phyloP scores from a whole-genome alignment of 2,888 invertebrate species.

The Shargacucullia verbasci region DNA sequence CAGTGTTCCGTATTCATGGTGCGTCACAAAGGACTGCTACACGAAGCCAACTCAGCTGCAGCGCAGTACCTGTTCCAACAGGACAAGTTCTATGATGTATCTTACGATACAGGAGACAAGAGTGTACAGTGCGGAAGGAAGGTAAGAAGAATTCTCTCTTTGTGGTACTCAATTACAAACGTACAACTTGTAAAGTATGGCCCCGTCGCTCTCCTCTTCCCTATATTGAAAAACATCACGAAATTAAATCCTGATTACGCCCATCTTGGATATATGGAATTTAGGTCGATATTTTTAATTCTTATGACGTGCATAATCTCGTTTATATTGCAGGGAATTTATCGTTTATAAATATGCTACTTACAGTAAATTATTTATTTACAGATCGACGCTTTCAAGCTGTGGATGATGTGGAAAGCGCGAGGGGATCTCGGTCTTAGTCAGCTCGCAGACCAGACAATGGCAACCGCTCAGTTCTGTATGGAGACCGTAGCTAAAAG shows the following conservation, averaged over 20 bases:
- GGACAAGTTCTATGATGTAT: constrained; percentile 95
- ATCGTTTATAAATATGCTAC: too few relatives aligned
- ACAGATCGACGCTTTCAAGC: constrained; percentile 95
- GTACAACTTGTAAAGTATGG: too few relatives aligned
- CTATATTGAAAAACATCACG: too few relatives aligned
- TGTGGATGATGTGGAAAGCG: constrained; percentile 98
- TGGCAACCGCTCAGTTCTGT: constrained; percentile 90
- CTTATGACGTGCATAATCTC: too few relatives aligned
- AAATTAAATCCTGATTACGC: too few relatives aligned
- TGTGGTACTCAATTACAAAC: too few relatives aligned
- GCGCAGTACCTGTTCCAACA: constrained; percentile 95
- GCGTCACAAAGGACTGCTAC: constrained; percentile 89
- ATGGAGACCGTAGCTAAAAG: constrained; percentile 81
- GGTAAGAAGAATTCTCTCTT: constrained; percentile 70
- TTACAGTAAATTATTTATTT: constrained; percentile 33
- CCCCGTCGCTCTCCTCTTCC: too few relatives aligned
- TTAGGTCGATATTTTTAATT: too few relatives aligned
- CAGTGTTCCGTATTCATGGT: constrained; percentile 93
- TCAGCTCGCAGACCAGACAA: constrained; percentile 90
- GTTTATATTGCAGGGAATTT: too few relatives aligned
- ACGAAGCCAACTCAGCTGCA: constrained; percentile 91
- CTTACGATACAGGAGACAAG: constrained; percentile 95
- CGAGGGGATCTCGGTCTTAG: constrained; percentile 91
- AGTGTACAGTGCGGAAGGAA: constrained; percentile 97
- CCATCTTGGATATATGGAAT: too few relatives aligned